A percentile compares a stretch with the other conserved stretches of the same genome.
These are phyloP conservation scores for Notechis scutatus DNA, from an alignment of 2,113 vertebrate species.

Conservation along the genomic window DNA sequence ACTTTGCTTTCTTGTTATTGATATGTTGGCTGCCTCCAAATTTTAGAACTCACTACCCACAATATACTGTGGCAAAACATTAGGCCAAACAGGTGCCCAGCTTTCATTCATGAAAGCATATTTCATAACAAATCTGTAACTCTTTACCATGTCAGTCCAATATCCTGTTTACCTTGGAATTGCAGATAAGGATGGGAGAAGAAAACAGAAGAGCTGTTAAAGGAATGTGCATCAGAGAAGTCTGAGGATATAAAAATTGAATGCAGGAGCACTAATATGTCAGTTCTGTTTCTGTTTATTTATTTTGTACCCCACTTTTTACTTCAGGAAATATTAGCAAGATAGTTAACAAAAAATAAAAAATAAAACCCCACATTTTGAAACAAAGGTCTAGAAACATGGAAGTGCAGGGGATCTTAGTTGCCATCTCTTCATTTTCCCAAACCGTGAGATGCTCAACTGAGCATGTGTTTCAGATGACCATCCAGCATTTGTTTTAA, in stretches of 20 bases:
- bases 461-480: neutral
- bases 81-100: neutral
- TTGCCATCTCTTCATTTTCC: neutral
- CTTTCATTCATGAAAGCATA: neutral
- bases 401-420: neutral
- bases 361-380: neutral
- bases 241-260: neutral
- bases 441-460: too few species aligned
- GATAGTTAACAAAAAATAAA: neutral
- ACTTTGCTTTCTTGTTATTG: neutral
- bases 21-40: neutral
- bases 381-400: neutral
- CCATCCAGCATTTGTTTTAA: neutral
- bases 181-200: neutral
- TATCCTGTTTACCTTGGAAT: neutral
- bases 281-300: neutral
- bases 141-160: neutral
- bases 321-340: neutral
- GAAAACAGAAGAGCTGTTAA: neutral
- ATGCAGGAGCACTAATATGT: neutral
- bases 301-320: neutral
- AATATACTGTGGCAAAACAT: neutral
- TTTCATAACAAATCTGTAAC: neutral
- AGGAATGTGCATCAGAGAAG: neutral
- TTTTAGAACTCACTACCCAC: neutral